Evolutionary conservation across 2,888 invertebrate genomes (phyloP).

Genomic region (Clistopyga incitator): DNA sequence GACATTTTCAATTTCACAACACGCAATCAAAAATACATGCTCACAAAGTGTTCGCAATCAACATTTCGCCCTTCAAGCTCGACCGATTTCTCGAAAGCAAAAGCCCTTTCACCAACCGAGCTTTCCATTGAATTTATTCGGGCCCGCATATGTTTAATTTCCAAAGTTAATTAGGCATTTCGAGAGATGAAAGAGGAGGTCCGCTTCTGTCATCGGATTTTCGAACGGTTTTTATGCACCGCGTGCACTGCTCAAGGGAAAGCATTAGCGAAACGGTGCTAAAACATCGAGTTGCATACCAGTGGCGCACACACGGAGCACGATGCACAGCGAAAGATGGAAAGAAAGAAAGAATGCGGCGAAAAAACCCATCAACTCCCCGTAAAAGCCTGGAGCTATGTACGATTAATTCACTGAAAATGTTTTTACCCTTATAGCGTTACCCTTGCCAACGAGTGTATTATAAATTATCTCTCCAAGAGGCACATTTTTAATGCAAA

Average conservation of each 20-base stretch:
- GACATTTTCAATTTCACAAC: constrained; percentile 25
- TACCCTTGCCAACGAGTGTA: not conserved
- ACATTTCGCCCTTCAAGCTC: not conserved
- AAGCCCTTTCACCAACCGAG: constrained; percentile 6
- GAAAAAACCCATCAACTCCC: constrained; percentile 1
- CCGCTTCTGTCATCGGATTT: constrained; percentile 18
- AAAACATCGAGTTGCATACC: constrained; percentile 52
- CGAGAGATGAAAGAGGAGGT: constrained; percentile 74
- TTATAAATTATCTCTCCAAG: not conserved
- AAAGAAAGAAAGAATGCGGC: constrained; percentile 23
- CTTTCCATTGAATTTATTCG: constrained; percentile 43
- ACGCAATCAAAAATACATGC: not conserved
- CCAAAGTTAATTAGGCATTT: constrained; percentile 77
- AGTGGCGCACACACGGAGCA: constrained; percentile 19
- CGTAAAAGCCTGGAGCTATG: constrained; percentile 20
- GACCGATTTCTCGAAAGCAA: constrained; percentile 27
- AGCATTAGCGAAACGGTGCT: constrained; percentile 49
- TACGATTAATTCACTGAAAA: constrained; percentile 27
- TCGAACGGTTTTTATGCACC: constrained; percentile 32
- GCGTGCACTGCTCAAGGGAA: constrained; percentile 20
- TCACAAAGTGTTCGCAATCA: not conserved
- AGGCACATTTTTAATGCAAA: too few relatives aligned
- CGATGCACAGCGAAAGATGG: constrained; percentile 10
- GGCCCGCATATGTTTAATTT: constrained; percentile 74
- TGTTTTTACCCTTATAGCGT: constrained; percentile 19